Evolutionary conservation across 1,140 invertebrate genomes (phyloP).

Genomic region (Alviniconcha marisindica): DNA sequence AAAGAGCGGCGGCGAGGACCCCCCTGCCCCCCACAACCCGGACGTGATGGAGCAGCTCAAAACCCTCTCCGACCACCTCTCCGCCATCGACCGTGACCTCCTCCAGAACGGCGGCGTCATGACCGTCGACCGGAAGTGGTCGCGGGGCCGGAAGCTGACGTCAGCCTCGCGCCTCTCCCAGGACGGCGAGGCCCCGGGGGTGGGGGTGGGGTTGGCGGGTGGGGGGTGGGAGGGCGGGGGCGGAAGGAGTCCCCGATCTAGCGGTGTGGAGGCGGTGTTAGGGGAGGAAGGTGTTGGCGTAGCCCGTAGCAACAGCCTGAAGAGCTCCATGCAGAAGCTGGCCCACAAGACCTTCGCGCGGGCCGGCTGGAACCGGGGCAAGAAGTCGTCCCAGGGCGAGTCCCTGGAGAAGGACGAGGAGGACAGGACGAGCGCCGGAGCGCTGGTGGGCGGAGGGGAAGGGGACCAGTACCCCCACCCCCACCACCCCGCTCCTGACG

Average conservation of each 20-base stretch:
- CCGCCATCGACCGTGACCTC: constrained; percentile 53
- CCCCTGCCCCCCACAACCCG: neutral
- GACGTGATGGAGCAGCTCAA: constrained; percentile 57
- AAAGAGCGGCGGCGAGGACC: constrained; percentile 36
- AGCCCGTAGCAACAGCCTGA: constrained; percentile 55
- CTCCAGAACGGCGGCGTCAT: constrained; percentile 39
- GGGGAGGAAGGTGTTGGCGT: constrained; percentile 33
- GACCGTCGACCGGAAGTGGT: neutral
- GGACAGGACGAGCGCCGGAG: constrained; percentile 6
- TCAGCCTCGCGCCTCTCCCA: neutral
- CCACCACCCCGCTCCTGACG: constrained; percentile 27
- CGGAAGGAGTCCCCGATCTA: neutral
- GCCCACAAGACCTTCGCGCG: constrained; percentile 46
- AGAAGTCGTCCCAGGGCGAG: constrained; percentile 32
- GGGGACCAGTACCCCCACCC: neutral
- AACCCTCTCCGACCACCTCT: constrained; percentile 50
- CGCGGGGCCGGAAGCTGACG: neutral
- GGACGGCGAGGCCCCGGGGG: neutral
- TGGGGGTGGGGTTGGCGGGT: neutral
- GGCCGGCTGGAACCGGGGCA: constrained; percentile 41
- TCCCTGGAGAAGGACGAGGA: constrained; percentile 1
- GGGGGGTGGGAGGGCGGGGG: neutral
- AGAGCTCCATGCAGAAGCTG: constrained; percentile 50
- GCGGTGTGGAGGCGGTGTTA: neutral
- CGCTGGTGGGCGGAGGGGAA: constrained; percentile 2